Base-by-base conservation (phyloP, 2,797 vertebrate genomes). In the Triplophysa bombifrons region DNA sequence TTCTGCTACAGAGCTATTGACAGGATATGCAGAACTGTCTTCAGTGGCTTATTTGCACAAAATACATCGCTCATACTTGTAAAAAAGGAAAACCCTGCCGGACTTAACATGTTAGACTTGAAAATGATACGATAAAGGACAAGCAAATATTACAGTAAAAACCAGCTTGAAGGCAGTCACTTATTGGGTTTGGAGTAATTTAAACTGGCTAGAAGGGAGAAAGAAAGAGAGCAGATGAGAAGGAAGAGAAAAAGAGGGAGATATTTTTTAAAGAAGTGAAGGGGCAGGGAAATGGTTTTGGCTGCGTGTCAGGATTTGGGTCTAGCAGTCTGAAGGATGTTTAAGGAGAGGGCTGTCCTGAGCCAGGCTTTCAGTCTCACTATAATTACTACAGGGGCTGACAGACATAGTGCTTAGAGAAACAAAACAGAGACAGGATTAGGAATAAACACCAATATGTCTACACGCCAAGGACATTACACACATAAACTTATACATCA, bases 371-470 rank as follows among this genome's bases (percentile, higher is more conserved):
- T 91, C 89, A 91, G 92, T 93, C 92, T 93, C 92, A 91, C 92
- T 91, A 90, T 94, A 94, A 94, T 94, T 94, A 93, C 91, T 82
- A 91, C 90, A 88, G 88, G 84, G 90, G 90, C 91, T 94, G 93
- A 93, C 91, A 93, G 93, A 94, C 92, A 90, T 87, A 86, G 89
- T 91, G 91, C 93, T 93, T 94, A 93, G 91, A 92, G 91, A 91
- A 93, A 93, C 91, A 93, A 94, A 93, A 93, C 92, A 94, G 93
- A 93, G 92, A 89, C 88, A 27, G 85, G 79, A 88, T 90, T 90
- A 89, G 91, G 92, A 93, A 92, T 92, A 93, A 93, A 93, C 92
- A 93, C 87, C 85, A 83, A 85, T 89, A 85, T 86, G 85, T 78
- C 82, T 81, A 74, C 80, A 83, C 61, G 79, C 78, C 75, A 48